Conservation (phyloP, 2,113 vertebrate genomes). For the Ondatra zibethicus region DNA sequence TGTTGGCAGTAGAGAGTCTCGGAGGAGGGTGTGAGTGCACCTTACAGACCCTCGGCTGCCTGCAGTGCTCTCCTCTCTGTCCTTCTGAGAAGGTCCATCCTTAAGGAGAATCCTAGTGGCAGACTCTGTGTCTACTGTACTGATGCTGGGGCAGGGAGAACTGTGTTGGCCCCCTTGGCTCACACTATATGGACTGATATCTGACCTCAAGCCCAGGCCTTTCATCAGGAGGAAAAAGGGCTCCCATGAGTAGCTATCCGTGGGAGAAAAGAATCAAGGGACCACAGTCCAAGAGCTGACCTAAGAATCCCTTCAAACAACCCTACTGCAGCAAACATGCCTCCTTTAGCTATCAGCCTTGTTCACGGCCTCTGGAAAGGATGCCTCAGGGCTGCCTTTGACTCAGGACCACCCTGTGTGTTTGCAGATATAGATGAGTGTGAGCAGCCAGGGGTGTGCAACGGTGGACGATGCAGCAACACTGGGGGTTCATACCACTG, state of each 20-base stretch:
- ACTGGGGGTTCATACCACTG: slow-evolving; percentile 93
- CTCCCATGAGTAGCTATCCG: neutral
- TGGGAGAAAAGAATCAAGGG: neutral
- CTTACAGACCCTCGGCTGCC: neutral
- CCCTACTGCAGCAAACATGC: neutral
- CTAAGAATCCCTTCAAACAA: too few relatives aligned
- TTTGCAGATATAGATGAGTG: slow-evolving; percentile 93
- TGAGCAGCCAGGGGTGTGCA: slow-evolving; percentile 90
- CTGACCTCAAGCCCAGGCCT: neutral
- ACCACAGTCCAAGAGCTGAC: neutral
- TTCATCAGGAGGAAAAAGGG: neutral
- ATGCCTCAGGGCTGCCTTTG: neutral
- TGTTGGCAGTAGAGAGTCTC: neutral
- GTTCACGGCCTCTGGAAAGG: neutral
- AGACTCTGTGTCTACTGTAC: neutral
- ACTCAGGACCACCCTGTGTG: slow-evolving; percentile 14
- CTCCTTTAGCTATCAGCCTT: neutral
- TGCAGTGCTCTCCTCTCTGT: neutral
- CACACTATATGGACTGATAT: neutral
- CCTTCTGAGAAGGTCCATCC: neutral
- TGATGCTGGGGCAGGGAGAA: neutral
- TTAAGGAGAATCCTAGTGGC: neutral
- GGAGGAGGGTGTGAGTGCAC: neutral
- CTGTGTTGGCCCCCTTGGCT: neutral
- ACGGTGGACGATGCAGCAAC: slow-evolving; percentile 92